Percentiles rank a stretch among this genome's conserved stretches.
Conservation (phyloP, 2,888 invertebrate genomes). For the Patella depressa region DNA sequence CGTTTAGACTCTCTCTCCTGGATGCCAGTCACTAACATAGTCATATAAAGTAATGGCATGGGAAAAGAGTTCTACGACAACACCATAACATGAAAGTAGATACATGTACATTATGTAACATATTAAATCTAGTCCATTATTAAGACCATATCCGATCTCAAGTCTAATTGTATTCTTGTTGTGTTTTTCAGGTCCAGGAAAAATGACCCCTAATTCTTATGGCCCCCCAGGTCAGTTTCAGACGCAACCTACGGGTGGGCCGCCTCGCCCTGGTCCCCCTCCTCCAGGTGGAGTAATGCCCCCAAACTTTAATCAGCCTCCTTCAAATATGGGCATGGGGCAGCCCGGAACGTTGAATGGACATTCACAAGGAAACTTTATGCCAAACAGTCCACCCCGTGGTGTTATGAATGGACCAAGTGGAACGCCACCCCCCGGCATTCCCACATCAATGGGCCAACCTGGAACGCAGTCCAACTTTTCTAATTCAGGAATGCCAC, state of each 20-base stretch:
- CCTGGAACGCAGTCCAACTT: too few species aligned
- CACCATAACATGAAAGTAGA: background rate
- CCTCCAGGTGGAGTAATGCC: background rate
- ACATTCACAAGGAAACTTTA: background rate
- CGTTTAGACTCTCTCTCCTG: too few species aligned
- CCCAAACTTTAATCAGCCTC: background rate
- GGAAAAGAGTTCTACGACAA: too few species aligned
- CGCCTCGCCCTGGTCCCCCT: background rate
- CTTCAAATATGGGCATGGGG: background rate
- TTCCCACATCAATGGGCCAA: too few species aligned
- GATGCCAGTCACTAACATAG: too few species aligned
- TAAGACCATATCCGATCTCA: too few species aligned
- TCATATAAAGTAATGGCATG: too few species aligned
- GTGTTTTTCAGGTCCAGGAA: constrained; percentile 5
- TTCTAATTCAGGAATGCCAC: background rate
- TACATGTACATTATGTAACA: background rate
- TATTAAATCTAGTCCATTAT: background rate
- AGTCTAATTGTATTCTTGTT: background rate
- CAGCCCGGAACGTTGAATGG: background rate
- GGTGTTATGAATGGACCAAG: background rate
- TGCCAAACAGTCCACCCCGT: background rate
- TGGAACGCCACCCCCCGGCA: background rate
- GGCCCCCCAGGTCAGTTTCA: constrained; percentile 19
- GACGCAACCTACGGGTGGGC: background rate
- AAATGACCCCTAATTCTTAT: constrained; percentile 14